Evolutionary conservation across 2,797 vertebrate species (phyloP).

Genomic region (Mycteria americana): DNA sequence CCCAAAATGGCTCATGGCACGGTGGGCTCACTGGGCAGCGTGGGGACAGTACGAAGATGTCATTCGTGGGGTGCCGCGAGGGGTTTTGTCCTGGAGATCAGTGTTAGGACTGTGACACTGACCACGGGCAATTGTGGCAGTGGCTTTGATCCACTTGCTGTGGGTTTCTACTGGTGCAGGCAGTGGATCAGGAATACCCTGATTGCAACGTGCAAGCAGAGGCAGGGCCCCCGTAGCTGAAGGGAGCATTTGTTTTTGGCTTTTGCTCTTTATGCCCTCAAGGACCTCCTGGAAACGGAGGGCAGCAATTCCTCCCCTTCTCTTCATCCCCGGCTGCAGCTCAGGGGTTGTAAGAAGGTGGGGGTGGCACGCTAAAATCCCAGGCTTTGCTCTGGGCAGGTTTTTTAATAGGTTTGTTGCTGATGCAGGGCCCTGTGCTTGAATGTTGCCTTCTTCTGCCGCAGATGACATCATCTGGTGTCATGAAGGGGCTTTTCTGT

Average conservation of each 20-base stretch:
- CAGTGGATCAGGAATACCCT: not conserved
- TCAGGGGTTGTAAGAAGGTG: not conserved
- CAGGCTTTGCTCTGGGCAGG: not conserved
- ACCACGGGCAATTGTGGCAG: not conserved
- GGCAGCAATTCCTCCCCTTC: not conserved
- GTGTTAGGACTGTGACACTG: not conserved
- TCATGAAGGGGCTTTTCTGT: conserved; percentile 33
- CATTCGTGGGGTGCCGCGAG: not conserved
- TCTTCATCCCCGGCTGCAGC: not conserved
- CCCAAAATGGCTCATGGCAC: not conserved
- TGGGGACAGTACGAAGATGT: not conserved
- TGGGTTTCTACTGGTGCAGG: not conserved
- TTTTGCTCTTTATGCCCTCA: not conserved
- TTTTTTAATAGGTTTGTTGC: not conserved
- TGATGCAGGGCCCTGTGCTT: not conserved
- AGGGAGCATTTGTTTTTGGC: not conserved
- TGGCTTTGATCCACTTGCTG: not conserved
- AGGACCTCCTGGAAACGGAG: not conserved
- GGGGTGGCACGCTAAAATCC: rapidly evolving
- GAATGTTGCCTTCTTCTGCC: not conserved
- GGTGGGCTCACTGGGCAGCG: not conserved
- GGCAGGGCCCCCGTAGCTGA: not conserved
- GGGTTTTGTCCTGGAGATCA: not conserved
- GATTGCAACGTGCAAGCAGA: not conserved
- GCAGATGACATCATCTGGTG: not conserved